A percentile compares a stretch with the other conserved stretches of the same genome.
Conservation (phyloP, 2,888 invertebrate genomes). For the Cephus pygmeus region DNA sequence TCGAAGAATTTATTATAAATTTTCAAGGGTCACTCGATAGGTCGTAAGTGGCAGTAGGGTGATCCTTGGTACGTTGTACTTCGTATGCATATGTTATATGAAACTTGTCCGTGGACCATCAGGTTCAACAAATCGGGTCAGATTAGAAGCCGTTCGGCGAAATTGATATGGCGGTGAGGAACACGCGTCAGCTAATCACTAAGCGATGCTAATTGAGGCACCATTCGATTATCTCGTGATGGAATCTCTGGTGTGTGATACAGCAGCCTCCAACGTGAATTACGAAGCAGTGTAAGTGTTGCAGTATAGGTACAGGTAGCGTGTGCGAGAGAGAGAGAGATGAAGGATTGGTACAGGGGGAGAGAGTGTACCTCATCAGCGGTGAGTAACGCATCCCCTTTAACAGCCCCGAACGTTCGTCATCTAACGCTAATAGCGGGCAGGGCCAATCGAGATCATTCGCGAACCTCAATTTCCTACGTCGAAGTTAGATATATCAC, state of each 20-base stretch:
- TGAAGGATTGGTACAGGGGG: background rate
- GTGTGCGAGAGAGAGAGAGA: background rate
- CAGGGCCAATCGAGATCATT: slow-evolving; percentile 12
- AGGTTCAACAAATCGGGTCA: background rate
- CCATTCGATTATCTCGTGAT: slow-evolving; percentile 59
- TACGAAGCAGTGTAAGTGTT: slow-evolving; percentile 29
- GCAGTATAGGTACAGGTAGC: slow-evolving; percentile 6
- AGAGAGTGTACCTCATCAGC: background rate
- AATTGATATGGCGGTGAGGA: slow-evolving; percentile 20
- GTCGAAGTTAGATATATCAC: slow-evolving; percentile 34
- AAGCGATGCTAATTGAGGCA: slow-evolving; percentile 57
- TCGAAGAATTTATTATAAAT: background rate
- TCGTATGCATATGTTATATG: background rate
- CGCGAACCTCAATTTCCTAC: slow-evolving; percentile 46
- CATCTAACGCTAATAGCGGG: slow-evolving; percentile 10
- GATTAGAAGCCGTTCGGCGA: slow-evolving; percentile 22
- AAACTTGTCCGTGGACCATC: background rate
- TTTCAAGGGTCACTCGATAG: background rate
- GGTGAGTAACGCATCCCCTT: background rate
- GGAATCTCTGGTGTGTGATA: slow-evolving; percentile 44
- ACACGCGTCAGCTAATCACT: slow-evolving; percentile 52
- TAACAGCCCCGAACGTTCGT: slow-evolving; percentile 7
- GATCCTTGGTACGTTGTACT: too few species aligned
- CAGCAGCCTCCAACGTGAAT: slow-evolving; percentile 18
- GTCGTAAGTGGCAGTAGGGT: background rate